Percentiles rank a stretch among this genome's conserved stretches.
These are phyloP conservation scores for Protaetia brevitarsis DNA, from an alignment of 1,140 invertebrate genomes.

Conservation along the genomic window DNA sequence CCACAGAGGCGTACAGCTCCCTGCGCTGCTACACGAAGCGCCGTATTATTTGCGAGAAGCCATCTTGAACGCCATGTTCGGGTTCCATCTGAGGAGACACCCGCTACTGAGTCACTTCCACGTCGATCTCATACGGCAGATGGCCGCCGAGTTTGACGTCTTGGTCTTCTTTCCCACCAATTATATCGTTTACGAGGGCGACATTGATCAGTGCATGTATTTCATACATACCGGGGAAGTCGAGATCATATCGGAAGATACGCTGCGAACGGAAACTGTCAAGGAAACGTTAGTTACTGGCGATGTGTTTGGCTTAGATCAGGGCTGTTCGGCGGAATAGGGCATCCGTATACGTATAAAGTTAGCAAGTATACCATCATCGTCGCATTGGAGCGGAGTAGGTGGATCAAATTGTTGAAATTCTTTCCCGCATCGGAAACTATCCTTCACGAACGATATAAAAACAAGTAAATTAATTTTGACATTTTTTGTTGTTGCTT, in stretches of 20 bases:
- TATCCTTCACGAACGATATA: too few species aligned
- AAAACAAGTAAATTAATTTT: too few species aligned
- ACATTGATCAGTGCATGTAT: constrained; percentile 25
- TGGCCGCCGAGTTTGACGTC: constrained; percentile 10
- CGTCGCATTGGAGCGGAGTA: not conserved
- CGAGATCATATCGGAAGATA: constrained; percentile 24
- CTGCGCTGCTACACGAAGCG: constrained; percentile 26
- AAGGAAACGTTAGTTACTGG: constrained; percentile 25
- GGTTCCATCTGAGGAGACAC: constrained; percentile 30
- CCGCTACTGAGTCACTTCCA: constrained; percentile 26
- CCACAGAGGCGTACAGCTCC: constrained; percentile 26
- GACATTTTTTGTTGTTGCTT: too few species aligned
- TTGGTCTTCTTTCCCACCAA: constrained; percentile 19
- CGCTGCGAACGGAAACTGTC: constrained; percentile 19
- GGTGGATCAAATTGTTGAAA: constrained; percentile 21
- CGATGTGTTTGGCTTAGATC: constrained; percentile 29
- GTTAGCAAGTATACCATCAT: constrained; percentile 18
- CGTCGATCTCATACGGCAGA: constrained; percentile 30
- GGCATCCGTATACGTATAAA: constrained; percentile 30
- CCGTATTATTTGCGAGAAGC: constrained; percentile 32
- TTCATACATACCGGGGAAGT: constrained; percentile 33
- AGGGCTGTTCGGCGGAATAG: constrained; percentile 23
- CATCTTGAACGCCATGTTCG: constrained; percentile 32
- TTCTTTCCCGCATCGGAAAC: constrained; percentile 25
- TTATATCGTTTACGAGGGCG: constrained; percentile 8